Base-by-base conservation (phyloP, 2,113 vertebrate genomes). In the Larimichthys crocea region DNA sequence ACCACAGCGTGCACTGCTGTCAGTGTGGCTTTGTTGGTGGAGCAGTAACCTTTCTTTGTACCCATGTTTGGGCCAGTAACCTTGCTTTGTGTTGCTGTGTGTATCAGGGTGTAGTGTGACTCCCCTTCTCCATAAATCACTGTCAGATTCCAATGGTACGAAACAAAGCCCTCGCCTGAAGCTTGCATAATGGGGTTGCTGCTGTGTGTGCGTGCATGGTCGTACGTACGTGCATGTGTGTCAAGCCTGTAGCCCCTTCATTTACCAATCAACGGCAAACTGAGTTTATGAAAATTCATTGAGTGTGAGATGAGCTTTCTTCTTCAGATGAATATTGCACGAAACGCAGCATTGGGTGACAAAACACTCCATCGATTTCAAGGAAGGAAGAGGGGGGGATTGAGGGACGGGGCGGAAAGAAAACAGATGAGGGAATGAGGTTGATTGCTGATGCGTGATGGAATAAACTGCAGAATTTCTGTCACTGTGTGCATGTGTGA, bases 211-310 rank as follows among this genome's bases (percentile, higher is more conserved):
- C 64, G 70, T 57, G 52, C 31, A n/a, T 42, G 42, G 20, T 26
- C 20, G 42, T 55, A 48, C 20, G 42, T 55, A 50, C 10, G 42
- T 74, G 48, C 50, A 20, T 90, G 85, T 81, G 84, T 86, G 69
- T 84, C 62, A 75, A 76, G 85, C 76, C 78, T 46, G 53, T 82
- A 83, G 85, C 79, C 84, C 84, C 66, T 90, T 92, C 80, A 87
- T 90, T 92, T 86, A 89, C 84, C 82, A 85, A 88, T 92, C 86
- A 77, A 68, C 10, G 15, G 59, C 67, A 29, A 77, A 73, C 84
- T 59, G 82, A 92, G 88, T 94, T 93, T 92, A 90, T 92, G 86
- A 90, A 93, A 93, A 94, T 93, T 93, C 85, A 92, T 88, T 91
- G 86, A 92, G 81, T 92, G 90, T 92, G 88, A 92, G 90, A 91